These are phyloP conservation scores for mouse (Mus musculus) DNA, from an alignment of 2,113 vertebrate genomes.

Conservation along the genomic window DNA sequence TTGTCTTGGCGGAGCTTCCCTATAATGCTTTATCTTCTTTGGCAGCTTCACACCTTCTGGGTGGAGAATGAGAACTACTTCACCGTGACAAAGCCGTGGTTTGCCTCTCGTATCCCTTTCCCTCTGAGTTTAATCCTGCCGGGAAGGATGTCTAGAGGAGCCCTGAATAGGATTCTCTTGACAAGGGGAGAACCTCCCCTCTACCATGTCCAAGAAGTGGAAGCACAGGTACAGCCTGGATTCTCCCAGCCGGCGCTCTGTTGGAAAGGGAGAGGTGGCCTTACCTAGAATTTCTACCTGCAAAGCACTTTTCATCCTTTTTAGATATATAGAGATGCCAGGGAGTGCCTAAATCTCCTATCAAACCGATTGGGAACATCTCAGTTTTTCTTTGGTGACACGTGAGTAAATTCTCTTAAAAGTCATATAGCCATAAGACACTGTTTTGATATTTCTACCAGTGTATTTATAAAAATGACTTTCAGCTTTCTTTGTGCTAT, in stretches of 20 bases:
- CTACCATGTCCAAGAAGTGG: constrained; percentile 93
- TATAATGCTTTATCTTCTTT: constrained; percentile 43
- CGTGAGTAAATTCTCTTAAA: constrained; percentile 88
- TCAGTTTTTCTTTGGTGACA: constrained; percentile 96
- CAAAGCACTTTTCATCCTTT: constrained; percentile 65
- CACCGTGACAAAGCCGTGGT: constrained; percentile 96
- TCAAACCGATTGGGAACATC: constrained; percentile 95
- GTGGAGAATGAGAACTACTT: constrained; percentile 97
- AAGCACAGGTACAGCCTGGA: constrained; percentile 91
- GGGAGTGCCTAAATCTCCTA: constrained; percentile 97
- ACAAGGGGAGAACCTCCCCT: constrained; percentile 93
- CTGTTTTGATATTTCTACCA: background rate
- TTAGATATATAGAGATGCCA: constrained; percentile 98
- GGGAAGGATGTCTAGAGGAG: constrained; percentile 90
- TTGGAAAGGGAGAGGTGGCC: background rate
- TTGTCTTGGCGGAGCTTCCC: constrained; percentile 39
- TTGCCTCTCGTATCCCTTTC: constrained; percentile 95
- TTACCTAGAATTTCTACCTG: background rate
- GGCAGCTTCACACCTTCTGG: constrained; percentile 98
- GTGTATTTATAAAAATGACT: background rate
- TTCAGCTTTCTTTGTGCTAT: background rate
- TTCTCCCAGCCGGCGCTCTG: background rate
- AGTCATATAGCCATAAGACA: background rate
- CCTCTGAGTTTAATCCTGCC: constrained; percentile 95
- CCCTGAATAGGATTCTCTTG: constrained; percentile 93